phyloP scores from a whole-genome alignment of 2,113 vertebrate genomes.

The Charadrius vociferus region DNA sequence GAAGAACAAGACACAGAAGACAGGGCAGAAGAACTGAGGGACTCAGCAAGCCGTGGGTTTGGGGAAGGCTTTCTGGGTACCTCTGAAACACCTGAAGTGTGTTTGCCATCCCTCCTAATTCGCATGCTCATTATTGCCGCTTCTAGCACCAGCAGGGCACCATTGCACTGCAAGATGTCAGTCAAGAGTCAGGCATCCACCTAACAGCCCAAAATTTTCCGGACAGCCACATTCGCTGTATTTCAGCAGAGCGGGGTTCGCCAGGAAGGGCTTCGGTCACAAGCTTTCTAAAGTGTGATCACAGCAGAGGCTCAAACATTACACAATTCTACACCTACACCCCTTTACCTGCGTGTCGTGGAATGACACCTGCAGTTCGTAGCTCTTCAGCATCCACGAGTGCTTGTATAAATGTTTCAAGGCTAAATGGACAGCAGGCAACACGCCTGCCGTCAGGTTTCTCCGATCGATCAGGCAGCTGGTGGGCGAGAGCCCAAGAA shows the following conservation, averaged over 20 bases:
- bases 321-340: background rate
- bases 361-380: constrained; percentile 76
- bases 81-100: background rate
- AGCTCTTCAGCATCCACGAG: constrained; percentile 74
- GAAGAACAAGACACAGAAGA: background rate
- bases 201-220: background rate
- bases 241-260: background rate
- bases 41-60: background rate
- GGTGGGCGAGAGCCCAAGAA: constrained; percentile 76
- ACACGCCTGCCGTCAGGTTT: constrained; percentile 66
- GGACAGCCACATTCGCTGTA: background rate
- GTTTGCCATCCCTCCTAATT: background rate
- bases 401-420: constrained; percentile 78
- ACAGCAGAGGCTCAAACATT: background rate
- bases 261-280: background rate
- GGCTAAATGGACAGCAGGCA: constrained; percentile 75
- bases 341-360: constrained; percentile 77
- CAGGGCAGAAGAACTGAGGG: background rate
- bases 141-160: background rate
- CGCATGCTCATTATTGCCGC: rapidly evolving
- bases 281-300: background rate
- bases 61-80: background rate
- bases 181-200: background rate
- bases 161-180: rapidly evolving
- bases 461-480: constrained; percentile 36